Evolutionary conservation across 2,113 vertebrate genomes (phyloP), one percentile per base, ranked within the genome.

Genomic region (Microtus richardsoni): DNA sequence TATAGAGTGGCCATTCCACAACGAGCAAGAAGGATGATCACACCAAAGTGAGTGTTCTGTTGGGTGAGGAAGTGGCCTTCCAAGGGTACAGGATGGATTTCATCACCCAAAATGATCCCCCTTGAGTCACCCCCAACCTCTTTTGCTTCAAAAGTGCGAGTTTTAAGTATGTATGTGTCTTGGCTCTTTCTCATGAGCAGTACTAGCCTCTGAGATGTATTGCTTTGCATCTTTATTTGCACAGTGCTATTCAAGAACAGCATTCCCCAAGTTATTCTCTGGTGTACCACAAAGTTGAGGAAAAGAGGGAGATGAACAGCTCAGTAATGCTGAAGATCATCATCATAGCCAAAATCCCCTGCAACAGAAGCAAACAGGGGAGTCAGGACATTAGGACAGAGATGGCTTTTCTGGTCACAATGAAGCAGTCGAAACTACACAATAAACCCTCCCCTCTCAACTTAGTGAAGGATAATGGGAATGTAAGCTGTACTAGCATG

Each of bases 311-410:
- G 80, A 97, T 85, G 87, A 96, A 2, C 3, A 97, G 52, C 17
- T 97, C 96, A 6, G 8, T 1, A 71, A 93, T 7, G 89, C 71
- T 93, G 94, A 97, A 89, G 52, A 19, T 12, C 84, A 82, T 80
- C 97, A 97, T 7, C 84, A 96, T 30, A 30, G 16, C 54, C 94
- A 96, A 62, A 89, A 95, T 94, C 30, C 96, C 97, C 97, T 97
- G 60, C 12, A 97, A 95, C 7, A 73, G 78, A 91, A 94, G 64
- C 83, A 68, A 47, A 54, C 70, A 54, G 9, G 5, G 0, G 7
- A 82, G 49, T 62, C 11, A n/a, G 3, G 9, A 1, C 7, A 6
- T 52, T 70, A 39, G 71, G 39, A 66, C 44, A 49, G 16, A 3
- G 3, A 19, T 1, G 2, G 7, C 0, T 28, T 83, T 85, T 78